Evolutionary conservation across 2,888 invertebrate genomes (phyloP).

Genomic region (Hipparchia sbordonii): DNA sequence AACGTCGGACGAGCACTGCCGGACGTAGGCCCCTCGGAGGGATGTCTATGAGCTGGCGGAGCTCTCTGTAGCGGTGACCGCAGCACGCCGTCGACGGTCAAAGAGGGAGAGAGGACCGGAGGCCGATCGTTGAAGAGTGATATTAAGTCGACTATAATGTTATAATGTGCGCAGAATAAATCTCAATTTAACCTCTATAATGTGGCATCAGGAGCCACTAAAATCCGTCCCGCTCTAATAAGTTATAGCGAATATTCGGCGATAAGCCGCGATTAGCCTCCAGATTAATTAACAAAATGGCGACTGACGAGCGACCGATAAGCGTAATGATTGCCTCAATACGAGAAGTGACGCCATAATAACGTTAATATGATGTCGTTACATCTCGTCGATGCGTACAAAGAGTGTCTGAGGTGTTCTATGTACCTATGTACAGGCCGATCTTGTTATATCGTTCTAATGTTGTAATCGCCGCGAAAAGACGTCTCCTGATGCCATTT

Average conservation of each 20-base stretch:
- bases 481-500: too few relatives aligned
- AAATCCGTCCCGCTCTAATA: not conserved
- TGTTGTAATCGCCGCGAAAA: too few relatives aligned
- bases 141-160: not conserved
- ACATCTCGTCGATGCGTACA: not conserved
- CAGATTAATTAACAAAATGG: not conserved
- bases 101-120: too few relatives aligned
- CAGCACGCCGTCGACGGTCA: too few relatives aligned
- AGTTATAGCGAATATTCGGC: not conserved
- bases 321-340: not conserved
- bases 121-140: not conserved
- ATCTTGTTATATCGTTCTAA: too few relatives aligned
- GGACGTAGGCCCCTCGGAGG: too few relatives aligned
- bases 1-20: too few relatives aligned
- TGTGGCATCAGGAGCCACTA: not conserved
- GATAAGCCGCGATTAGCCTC: not conserved
- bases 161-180: not conserved
- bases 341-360: not conserved
- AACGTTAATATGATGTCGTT: not conserved
- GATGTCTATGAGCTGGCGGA: too few relatives aligned
- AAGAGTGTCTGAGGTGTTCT: too few relatives aligned
- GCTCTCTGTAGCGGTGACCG: too few relatives aligned
- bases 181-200: not conserved
- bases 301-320: not conserved
- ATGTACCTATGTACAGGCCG: too few relatives aligned